Evolutionary conservation across 2,797 vertebrate species (phyloP), one percentile per base, ranked within the genome.

Genomic region (Gymnocypris eckloni): DNA sequence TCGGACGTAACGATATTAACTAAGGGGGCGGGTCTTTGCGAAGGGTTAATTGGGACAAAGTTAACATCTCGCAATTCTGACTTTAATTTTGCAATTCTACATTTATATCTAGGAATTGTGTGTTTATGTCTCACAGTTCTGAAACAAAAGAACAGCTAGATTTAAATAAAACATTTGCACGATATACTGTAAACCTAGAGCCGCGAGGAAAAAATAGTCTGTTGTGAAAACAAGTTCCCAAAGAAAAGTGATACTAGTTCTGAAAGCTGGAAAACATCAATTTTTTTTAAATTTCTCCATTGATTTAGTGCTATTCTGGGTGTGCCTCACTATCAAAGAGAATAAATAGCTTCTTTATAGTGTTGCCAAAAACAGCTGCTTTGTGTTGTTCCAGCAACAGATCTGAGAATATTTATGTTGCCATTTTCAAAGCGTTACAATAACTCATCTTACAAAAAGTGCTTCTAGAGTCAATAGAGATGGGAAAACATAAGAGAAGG

Each of bases 331-430:
- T n/a, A 59, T 66, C 67, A 79, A 25, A 85, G 25, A 72, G 9
- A 80, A 41, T 4, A 59, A 8, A 79, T 18, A 54, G 75, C 28
- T 16, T 61, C 25, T 61, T 73, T 70, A 20, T 6, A 33, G 15
- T 69, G 59, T 69, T 50, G 43, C 67, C 78, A 81, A 41, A 70
- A 25, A n/a, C n/a, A 66, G 43, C 50, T 13, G 39, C 64, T 81
- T 66, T 71, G 54, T 56, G 33, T 64, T 64, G 61, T 79, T 86
- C 69, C 56, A 72, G 69, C 22, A 80, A 80, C 28, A 22, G 56
- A 64, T 56, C 48, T 70, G 37, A 70, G 12, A 28, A 25, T 78
- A 67, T 84, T 56, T 85, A 59, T 71, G 48, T 76, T 10, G 48
- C 7, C 22, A 50, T 81, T 61, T 41, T 18, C 2, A 3, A 37